Evolutionary conservation across 92 coral and sea anemone species (phyloP).

Genomic region (Actinostola sp.): DNA sequence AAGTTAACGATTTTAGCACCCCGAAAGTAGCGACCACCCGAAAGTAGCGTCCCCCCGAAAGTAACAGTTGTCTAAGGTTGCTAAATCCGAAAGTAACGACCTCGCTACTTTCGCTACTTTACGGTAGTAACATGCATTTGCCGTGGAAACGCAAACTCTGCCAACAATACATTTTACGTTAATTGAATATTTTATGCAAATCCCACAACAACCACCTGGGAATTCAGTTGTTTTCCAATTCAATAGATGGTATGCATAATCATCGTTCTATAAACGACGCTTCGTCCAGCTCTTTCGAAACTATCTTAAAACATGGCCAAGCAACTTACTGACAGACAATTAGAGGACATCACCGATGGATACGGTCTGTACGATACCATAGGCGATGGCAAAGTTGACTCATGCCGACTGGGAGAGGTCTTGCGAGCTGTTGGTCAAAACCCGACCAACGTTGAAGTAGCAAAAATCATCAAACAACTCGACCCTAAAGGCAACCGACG

Average conservation of each 20-base stretch:
- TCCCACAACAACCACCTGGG: conserved; percentile 46
- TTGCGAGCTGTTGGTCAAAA: conserved; percentile 85
- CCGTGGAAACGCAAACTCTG: no score
- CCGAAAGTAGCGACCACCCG: no score
- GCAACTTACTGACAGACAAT: conserved; percentile 50
- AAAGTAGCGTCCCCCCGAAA: no score
- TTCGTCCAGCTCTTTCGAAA: not conserved
- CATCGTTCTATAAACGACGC: not conserved
- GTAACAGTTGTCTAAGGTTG: no score
- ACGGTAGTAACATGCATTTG: no score
- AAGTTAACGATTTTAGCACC: no score
- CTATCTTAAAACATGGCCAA: conserved; percentile 26
- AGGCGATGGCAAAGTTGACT: conserved; percentile 95
- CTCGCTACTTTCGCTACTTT: no score
- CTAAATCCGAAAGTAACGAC: no score
- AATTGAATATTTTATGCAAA: conserved; percentile 21
- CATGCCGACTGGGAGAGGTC: conserved; percentile 77
- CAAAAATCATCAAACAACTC: conserved; percentile 80
- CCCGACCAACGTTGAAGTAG: conserved; percentile 92
- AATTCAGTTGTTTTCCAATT: conserved; percentile 22
- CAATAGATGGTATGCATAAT: conserved; percentile 45
- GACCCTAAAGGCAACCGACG: conserved; percentile 85
- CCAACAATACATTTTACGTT: no score
- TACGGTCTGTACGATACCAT: conserved; percentile 83
- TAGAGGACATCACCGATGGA: conserved; percentile 75